A percentile compares a stretch with the other conserved stretches of the same genome.
Evolutionary conservation across 2,113 vertebrate species (phyloP).

Genomic region (Phyllostomus discolor): DNA sequence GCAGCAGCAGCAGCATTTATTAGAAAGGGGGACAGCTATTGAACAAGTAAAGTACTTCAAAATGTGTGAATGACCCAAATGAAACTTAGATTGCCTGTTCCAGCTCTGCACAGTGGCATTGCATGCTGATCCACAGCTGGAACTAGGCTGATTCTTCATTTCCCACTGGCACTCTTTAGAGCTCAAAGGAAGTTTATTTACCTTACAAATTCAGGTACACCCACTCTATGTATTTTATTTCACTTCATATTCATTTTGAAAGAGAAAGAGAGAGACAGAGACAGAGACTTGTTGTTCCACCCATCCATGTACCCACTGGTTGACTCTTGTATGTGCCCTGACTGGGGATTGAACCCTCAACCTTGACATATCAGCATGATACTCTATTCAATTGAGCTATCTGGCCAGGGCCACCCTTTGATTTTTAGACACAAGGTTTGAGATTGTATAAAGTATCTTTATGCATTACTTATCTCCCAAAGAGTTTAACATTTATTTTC

Average conservation of each 20-base stretch:
- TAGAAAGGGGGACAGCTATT: background rate
- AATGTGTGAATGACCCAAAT: background rate
- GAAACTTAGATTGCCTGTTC: background rate
- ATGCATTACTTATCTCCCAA: background rate
- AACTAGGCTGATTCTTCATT: background rate
- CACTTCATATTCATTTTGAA: too few relatives aligned
- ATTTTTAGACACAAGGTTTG: background rate
- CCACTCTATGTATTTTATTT: background rate
- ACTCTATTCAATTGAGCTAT: too few relatives aligned
- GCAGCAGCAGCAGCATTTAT: background rate
- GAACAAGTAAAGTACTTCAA: background rate
- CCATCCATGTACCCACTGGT: too few relatives aligned
- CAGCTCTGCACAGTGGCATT: rapidly evolving
- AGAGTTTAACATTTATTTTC: background rate
- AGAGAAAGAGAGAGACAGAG: too few relatives aligned
- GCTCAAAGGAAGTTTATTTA: background rate
- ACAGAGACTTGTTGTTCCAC: too few relatives aligned
- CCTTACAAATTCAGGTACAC: background rate
- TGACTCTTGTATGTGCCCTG: too few relatives aligned
- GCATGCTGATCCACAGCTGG: background rate
- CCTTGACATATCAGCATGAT: too few relatives aligned
- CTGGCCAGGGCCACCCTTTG: background rate
- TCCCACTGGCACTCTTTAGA: background rate
- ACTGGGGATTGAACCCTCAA: too few relatives aligned
- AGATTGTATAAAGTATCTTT: background rate